Evolutionary conservation across 2,797 vertebrate genomes (phyloP), one percentile per base, ranked within the genome.

Genomic region (Iguana delicatissima): DNA sequence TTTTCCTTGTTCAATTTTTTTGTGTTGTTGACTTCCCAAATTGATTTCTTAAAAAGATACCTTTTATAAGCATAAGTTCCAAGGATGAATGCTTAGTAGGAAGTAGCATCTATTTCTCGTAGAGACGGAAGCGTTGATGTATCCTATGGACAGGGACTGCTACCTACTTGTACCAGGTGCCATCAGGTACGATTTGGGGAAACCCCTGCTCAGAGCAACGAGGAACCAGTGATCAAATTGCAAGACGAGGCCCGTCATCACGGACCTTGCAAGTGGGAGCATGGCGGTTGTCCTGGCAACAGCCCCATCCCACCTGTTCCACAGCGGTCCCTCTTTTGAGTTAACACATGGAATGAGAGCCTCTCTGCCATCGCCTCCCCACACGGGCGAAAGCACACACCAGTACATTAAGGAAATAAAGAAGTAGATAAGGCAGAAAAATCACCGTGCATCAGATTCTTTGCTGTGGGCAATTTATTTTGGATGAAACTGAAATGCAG

Each of bases 261-360:
- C 3, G 89, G 93, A 38, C 89, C 59, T 46, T 6, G 83, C 35
- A 82, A 92, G 91, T 46, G 88, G 80, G 86, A 87, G 89, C 92
- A 83, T 93, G 0, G 0, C 89, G 92, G 96, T 96, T 95, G 96
- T 95, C 96, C 83, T 95, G 95, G 95, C 95, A 96, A 96, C 95
- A 90, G 87, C 85, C 92, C 90, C 89, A 91, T 93, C 93, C 94
- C 92, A 92, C 55, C 16, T 85, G 86, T 84, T 91, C 2, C 88
- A 90, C 89, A 93, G 86, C 67, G 81, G 86, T 86, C 93, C 81
- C 93, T 93, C 16, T 62, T 64, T 82, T 89, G 88, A 92, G 89
- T 90, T 91, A 62, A 42, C 69, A 73, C 69, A 89, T 7, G 0
- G 84, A 77, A 88, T 88, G 59, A 85, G 91, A 91, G 92, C 89